Evolutionary conservation across 2,797 vertebrate genomes (phyloP).

Genomic region (Carcharodon carcharias): DNA sequence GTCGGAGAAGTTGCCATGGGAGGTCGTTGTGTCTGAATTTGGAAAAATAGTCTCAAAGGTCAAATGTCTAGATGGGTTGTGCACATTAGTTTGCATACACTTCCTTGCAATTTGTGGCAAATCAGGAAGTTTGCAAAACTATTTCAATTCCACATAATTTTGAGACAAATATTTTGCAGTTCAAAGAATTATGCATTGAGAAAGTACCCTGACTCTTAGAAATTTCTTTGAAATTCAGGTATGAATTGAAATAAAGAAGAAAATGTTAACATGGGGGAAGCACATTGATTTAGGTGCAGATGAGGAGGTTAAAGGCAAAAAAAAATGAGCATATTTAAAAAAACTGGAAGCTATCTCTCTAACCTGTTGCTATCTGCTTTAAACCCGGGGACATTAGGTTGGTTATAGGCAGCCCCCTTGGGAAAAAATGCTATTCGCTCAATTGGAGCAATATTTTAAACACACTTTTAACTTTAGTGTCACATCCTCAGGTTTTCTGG

Average conservation of each 20-base stretch:
- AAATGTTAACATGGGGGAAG: not conserved
- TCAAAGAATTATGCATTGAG: not conserved
- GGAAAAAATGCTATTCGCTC: no score
- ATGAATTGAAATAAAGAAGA: not conserved
- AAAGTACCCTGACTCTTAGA: not conserved
- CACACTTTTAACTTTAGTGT: no score
- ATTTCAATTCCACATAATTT: not conserved
- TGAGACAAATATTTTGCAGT: not conserved
- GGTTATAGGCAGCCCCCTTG: not conserved
- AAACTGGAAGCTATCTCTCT: not conserved
- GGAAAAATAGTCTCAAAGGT: not conserved
- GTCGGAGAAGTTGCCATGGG: slow-evolving; percentile 70
- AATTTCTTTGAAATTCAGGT: not conserved
- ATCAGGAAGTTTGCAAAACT: not conserved
- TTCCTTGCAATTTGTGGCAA: not conserved
- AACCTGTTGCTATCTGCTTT: not conserved
- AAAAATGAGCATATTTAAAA: not conserved
- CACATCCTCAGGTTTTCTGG: no score
- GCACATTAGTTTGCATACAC: not conserved
- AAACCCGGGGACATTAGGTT: not conserved
- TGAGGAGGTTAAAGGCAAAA: not conserved
- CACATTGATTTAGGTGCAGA: not conserved
- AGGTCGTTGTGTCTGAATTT: slow-evolving; percentile 79
- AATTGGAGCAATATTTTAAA: no score
- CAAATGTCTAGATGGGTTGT: not conserved